Evolutionary conservation across 2,113 vertebrate species (phyloP).

Genomic region (Psittacula cyanocephala): DNA sequence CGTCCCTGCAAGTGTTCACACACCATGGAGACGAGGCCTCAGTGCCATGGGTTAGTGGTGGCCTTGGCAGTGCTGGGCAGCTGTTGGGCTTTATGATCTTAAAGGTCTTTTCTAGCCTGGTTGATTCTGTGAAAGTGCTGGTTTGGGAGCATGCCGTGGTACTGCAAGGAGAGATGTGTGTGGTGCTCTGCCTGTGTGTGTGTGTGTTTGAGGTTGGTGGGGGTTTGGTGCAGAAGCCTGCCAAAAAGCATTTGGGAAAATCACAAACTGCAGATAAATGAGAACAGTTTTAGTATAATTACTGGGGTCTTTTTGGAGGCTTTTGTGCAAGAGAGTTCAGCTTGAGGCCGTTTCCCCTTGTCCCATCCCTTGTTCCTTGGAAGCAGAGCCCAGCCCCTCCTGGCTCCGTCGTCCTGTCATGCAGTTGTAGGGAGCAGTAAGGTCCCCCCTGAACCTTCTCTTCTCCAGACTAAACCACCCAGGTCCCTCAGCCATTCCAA

Average conservation of each 20-base stretch:
- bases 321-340: fast-evolving
- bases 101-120: too few relatives aligned
- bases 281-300: fast-evolving
- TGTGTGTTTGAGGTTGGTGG: not conserved
- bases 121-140: not conserved
- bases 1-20: too few relatives aligned
- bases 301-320: fast-evolving
- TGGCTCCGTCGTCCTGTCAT: not conserved
- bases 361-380: not conserved
- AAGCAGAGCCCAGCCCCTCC: not conserved
- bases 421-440: not conserved
- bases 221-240: not conserved
- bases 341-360: not conserved
- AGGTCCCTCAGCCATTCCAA: not conserved
- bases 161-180: fast-evolving
- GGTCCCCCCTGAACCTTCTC: not conserved
- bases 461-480: not conserved
- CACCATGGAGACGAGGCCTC: too few relatives aligned
- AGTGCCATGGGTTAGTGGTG: too few relatives aligned
- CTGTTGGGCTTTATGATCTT: too few relatives aligned
- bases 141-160: fast-evolving
- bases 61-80: too few relatives aligned
- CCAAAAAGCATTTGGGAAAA: not conserved
- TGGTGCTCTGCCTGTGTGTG: too few relatives aligned
- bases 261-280: fast-evolving